Conservation (phyloP, 2,113 vertebrate species). For the Lampris incognitus region DNA sequence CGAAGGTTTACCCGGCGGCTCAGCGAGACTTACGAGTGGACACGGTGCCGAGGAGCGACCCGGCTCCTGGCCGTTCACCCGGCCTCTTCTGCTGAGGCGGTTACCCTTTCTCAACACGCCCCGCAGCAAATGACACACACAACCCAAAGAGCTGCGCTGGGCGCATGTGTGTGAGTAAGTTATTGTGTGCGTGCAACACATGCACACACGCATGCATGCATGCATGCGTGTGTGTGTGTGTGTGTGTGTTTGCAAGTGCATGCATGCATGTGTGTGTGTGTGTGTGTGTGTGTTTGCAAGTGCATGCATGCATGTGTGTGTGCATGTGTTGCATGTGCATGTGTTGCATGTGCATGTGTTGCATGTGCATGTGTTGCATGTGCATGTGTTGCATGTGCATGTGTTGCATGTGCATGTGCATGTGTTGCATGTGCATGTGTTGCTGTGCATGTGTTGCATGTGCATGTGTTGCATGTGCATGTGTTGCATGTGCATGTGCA, state of each 20-base stretch:
- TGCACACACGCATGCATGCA: background rate
- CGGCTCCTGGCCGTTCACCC: background rate
- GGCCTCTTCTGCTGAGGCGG: background rate
- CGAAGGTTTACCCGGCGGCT: background rate
- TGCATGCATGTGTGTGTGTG: background rate
- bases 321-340: too few species aligned
- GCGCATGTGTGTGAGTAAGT: background rate
- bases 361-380: too few species aligned
- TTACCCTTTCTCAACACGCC: background rate
- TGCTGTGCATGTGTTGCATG: too few species aligned
- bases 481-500: background rate
- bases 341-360: too few species aligned
- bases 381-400: too few species aligned
- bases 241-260: background rate
- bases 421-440: background rate
- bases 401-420: background rate
- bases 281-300: background rate
- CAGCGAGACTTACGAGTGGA: background rate
- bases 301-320: too few species aligned
- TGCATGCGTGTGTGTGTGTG: conserved; percentile 5
- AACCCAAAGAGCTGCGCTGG: background rate
- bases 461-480: too few species aligned
- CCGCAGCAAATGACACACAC: background rate
- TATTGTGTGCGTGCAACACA: background rate
- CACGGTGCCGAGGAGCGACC: background rate